These are phyloP conservation scores for Antheraea yamamai DNA, from an alignment of 2,888 invertebrate genomes.

Conservation along the genomic window DNA sequence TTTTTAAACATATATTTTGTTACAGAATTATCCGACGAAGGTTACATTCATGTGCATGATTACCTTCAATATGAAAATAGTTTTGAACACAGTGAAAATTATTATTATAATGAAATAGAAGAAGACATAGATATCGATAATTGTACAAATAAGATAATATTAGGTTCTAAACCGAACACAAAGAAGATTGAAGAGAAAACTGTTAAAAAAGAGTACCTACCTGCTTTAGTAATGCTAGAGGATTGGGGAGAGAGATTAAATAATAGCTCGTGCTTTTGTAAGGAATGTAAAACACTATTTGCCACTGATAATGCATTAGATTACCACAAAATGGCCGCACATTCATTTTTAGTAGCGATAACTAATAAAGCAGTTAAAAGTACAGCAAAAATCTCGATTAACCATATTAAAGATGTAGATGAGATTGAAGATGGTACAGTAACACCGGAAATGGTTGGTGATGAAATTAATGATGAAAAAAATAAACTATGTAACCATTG, in stretches of 20 bases:
- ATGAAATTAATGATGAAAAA: not conserved
- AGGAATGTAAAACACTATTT: slow-evolving; percentile 48
- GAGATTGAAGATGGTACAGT: not conserved
- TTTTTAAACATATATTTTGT: not conserved
- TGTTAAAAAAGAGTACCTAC: slow-evolving; percentile 23
- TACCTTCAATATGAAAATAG: not conserved
- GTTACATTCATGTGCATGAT: slow-evolving; percentile 9
- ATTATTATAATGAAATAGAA: not conserved
- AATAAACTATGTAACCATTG: slow-evolving; percentile 50
- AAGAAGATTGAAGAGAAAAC: not conserved
- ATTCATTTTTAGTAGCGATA: slow-evolving; percentile 50
- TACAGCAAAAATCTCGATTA: slow-evolving; percentile 15
- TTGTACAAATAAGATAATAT: slow-evolving; percentile 38
- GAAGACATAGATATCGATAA: not conserved
- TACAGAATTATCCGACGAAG: slow-evolving; percentile 22
- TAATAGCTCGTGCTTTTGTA: slow-evolving; percentile 44
- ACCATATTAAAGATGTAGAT: slow-evolving; percentile 23
- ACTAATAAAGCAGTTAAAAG: slow-evolving; percentile 34
- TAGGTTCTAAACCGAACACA: slow-evolving; percentile 39
- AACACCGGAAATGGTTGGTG: not conserved
- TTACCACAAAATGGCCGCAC: slow-evolving; percentile 52
- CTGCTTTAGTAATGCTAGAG: slow-evolving; percentile 39
- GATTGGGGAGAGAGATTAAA: slow-evolving; percentile 44
- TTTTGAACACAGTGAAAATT: not conserved
- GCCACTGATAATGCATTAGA: slow-evolving; percentile 52